Evolutionary conservation across 2,888 invertebrate species (phyloP).

Genomic region (Ochropacha duplaris): DNA sequence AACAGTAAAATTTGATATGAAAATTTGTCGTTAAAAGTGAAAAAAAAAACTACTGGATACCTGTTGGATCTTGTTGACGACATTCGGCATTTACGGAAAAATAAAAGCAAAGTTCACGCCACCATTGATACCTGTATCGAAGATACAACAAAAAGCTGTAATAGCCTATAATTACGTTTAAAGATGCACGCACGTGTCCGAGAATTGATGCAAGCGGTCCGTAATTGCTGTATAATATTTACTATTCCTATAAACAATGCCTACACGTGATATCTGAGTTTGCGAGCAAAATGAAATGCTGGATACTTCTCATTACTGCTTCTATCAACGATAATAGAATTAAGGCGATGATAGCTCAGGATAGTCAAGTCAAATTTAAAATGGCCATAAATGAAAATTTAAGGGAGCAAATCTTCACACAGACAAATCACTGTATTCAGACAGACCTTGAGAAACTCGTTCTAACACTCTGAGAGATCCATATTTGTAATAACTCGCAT

Average conservation of each 20-base stretch:
- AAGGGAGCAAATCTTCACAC: too few relatives aligned
- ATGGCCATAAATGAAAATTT: too few relatives aligned
- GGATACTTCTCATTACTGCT: not conserved
- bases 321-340: not conserved
- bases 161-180: not conserved
- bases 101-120: not conserved
- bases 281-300: not conserved
- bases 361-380: too few relatives aligned
- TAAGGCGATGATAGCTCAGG: not conserved
- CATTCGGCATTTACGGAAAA: not conserved
- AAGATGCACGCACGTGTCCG: not conserved
- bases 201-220: not conserved
- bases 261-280: slow-evolving; percentile 8
- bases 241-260: slow-evolving; percentile 10
- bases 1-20: too few relatives aligned
- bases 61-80: too few relatives aligned
- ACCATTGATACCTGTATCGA: not conserved
- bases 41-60: too few relatives aligned
- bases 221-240: slow-evolving; percentile 8
- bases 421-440: too few relatives aligned
- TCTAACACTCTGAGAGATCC: too few relatives aligned
- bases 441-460: too few relatives aligned
- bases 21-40: too few relatives aligned
- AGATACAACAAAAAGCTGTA: not conserved
- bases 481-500: too few relatives aligned